phyloP scores from a whole-genome alignment of 2,113 vertebrate species.

The Pluvialis apricaria region DNA sequence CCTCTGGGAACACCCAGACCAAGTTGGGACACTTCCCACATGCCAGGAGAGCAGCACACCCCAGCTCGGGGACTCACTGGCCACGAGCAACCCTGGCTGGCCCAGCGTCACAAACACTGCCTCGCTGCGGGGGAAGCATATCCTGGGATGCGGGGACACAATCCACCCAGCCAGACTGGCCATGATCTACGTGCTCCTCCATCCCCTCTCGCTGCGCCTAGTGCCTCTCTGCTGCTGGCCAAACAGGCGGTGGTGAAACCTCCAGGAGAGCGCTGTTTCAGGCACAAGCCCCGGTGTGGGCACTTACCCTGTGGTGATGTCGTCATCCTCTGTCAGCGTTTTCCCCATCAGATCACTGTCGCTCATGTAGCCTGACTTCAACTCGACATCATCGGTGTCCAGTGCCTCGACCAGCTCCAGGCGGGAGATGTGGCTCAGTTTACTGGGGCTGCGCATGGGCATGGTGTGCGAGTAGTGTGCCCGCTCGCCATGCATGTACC shows the following conservation, averaged over 20 bases:
- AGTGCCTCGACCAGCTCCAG: constrained; percentile 87
- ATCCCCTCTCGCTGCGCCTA: rapidly evolving
- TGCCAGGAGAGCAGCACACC: rapidly evolving
- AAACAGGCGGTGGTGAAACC: not conserved
- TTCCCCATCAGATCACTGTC: constrained; percentile 85
- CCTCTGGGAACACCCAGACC: not conserved
- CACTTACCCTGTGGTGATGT: constrained; percentile 89
- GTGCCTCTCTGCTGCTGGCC: rapidly evolving
- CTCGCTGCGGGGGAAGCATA: not conserved
- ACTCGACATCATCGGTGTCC: constrained; percentile 77
- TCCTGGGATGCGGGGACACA: rapidly evolving
- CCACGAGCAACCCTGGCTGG: not conserved
- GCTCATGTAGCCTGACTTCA: constrained; percentile 92
- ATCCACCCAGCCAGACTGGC: not conserved
- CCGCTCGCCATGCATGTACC: constrained; percentile 77
- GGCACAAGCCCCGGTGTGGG: rapidly evolving
- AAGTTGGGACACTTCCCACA: not conserved
- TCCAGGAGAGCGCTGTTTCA: rapidly evolving
- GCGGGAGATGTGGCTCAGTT: constrained; percentile 85
- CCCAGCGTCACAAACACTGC: not conserved
- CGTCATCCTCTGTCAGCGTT: constrained; percentile 84
- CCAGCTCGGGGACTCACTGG: not conserved
- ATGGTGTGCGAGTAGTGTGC: constrained; percentile 88
- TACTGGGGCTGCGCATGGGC: constrained; percentile 87
- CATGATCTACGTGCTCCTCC: not conserved